Percentiles rank a stretch among this genome's conserved stretches.
phyloP scores from a whole-genome alignment of 2,888 invertebrate genomes.

The Copidosoma aretas region DNA sequence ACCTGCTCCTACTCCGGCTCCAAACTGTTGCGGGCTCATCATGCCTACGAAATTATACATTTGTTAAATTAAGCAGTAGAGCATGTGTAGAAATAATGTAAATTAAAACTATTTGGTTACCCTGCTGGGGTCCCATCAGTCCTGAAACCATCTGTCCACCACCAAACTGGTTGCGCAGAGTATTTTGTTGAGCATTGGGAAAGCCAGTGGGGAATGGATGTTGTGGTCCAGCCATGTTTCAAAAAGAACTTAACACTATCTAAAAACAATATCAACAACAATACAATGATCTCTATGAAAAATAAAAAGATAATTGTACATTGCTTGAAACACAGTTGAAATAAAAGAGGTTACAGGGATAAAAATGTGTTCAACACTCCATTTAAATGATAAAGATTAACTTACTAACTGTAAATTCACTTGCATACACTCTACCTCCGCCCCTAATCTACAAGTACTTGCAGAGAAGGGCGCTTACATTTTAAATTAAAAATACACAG shows the following conservation, averaged over 20 bases:
- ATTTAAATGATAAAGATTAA: too few species aligned
- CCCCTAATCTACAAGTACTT: too few species aligned
- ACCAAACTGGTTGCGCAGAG: conserved; percentile 72
- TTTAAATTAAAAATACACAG: too few species aligned
- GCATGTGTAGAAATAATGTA: neutral
- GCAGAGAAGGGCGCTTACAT: too few species aligned
- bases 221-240: conserved; percentile 74
- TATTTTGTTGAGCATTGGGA: conserved; percentile 66
- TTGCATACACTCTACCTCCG: too few species aligned
- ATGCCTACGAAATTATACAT: conserved; percentile 61
- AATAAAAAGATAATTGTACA: too few species aligned
- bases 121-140: conserved; percentile 67
- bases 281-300: too few species aligned
- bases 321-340: too few species aligned
- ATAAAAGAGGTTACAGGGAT: too few species aligned
- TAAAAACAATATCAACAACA: neutral
- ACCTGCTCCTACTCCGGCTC: conserved; percentile 55
- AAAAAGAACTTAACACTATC: conserved; percentile 4
- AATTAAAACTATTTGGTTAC: conserved; percentile 40
- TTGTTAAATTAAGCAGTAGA: neutral
- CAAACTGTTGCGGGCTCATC: conserved; percentile 65
- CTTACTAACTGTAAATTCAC: too few species aligned
- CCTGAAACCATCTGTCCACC: conserved; percentile 72
- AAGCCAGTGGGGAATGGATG: conserved; percentile 77
- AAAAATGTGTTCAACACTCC: too few species aligned